A percentile compares a stretch with the other conserved stretches of the same genome.
Evolutionary conservation across 2,113 vertebrate species (phyloP).

Genomic region (Pachypanchax playfairii): DNA sequence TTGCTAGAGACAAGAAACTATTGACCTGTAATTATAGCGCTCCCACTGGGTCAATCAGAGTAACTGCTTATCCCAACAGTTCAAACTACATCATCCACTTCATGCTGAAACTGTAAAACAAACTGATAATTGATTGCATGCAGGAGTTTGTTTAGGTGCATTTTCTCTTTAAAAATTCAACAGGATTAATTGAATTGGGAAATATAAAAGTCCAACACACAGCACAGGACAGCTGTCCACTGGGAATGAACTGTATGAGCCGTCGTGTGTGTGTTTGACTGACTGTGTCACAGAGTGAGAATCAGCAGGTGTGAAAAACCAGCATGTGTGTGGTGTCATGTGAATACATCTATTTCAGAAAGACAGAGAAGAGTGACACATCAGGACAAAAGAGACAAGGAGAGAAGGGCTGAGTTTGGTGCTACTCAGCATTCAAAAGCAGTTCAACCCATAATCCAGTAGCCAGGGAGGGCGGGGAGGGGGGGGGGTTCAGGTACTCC

Average conservation of each 20-base stretch:
- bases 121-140: slow-evolving; percentile 17
- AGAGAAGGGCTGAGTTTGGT: slow-evolving; percentile 8
- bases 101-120: slow-evolving; percentile 9
- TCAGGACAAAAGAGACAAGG: slow-evolving; percentile 27
- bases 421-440: slow-evolving; percentile 57
- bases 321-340: slow-evolving; percentile 52
- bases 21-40: slow-evolving; percentile 22
- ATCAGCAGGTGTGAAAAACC: slow-evolving; percentile 53
- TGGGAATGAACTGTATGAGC: slow-evolving; percentile 36
- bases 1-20: slow-evolving; percentile 8
- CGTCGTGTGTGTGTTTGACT: slow-evolving; percentile 30
- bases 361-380: slow-evolving; percentile 39
- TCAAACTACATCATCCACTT: slow-evolving; percentile 10
- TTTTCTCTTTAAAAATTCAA: not conserved
- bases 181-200: slow-evolving; percentile 28
- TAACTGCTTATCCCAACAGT: slow-evolving; percentile 21
- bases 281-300: slow-evolving; percentile 45
- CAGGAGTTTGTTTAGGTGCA: slow-evolving; percentile 2
- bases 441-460: slow-evolving; percentile 65
- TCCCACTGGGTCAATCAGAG: slow-evolving; percentile 35
- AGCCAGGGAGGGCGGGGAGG: slow-evolving; percentile 33
- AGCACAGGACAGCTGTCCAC: slow-evolving; percentile 38
- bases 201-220: slow-evolving; percentile 19
- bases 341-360: slow-evolving; percentile 57
- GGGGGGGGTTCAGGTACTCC: slow-evolving; percentile 44